Base-by-base conservation (phyloP, 2,113 vertebrate species). In the Hippocampus zosterae region DNA sequence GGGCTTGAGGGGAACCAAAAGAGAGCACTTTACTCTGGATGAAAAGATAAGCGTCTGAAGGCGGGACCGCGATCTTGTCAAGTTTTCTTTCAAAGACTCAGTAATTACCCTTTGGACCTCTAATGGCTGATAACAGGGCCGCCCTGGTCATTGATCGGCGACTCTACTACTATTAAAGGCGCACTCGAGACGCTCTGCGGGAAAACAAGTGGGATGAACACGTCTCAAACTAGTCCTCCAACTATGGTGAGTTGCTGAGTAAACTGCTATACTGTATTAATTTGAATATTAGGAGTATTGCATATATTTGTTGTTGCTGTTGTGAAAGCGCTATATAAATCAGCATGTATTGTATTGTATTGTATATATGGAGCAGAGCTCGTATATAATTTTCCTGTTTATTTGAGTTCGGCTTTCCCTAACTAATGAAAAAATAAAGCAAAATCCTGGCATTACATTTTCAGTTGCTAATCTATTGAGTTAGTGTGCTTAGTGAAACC, bases 231-330 rank as follows among this genome's bases (percentile, higher is more conserved):
- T 13, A 27, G 55, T 46, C 33, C 37, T 57, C 0, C 69, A 52
- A 59, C 27, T 63, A 88, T 88, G 88, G 88, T 90, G 75, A 87
- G 87, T 73, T 37, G 16, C 42, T 12, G 12, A 25, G n/a, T 25
- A 41, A 4, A 2, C 7, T 37, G 7, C 15, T 42, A 63, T 37
- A 18, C 5, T 50, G 1, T 40, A 16, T 3, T 40, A 9, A 44
- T 10, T 44, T 44, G 10, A 44, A 15, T 13, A 44, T 12, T 9
- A 3, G 2, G 5, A 55, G 9, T 23, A 21, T 21, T n/a, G 7
- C 21, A 53, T 21, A 10, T n/a, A 61, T 19, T 21, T n/a, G 7
- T 21, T n/a, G n/a, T n/a, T n/a, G n/a, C n/a, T n/a, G n/a, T n/a
- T n/a, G n/a, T n/a, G n/a, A n/a, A n/a, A n/a, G n/a, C n/a, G n/a